Base-by-base conservation (phyloP, 1,140 invertebrate genomes). In the Macrosteles quadrilineatus region DNA sequence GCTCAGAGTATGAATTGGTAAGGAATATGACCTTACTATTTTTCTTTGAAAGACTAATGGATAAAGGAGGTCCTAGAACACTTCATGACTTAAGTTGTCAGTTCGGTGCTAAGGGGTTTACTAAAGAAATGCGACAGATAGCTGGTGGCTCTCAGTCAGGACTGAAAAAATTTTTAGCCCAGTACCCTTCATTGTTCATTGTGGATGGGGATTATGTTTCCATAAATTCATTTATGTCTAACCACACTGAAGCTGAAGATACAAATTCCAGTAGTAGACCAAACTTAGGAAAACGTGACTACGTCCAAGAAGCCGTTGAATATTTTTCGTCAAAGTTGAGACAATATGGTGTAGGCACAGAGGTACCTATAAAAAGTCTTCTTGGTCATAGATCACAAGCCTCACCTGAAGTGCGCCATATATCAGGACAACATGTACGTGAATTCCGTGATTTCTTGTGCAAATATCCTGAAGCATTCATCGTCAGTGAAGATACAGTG, bases 21-120 rank as follows among this genome's bases (percentile, higher is more conserved):
- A 86, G 94, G 78, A 97, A 98, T 80, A 90, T 95, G 87, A 98
- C 96, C 69, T 84, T 98, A 71, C 86, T 98, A 75, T 98, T 98
- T 82, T 98, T 98, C 82, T 90, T 98, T 76, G 96, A 98, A 82
- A 90, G 94, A 78, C 84, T 98, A 67, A 87, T 98, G 85, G 95
- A 97, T 80, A 97, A 96, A 83, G 91, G 92, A 71, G 94, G 94
- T 80, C 93, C 94, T 68, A 87, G 96, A 78, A 97, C 95, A 53
- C 84, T 98, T 73, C 96, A 98, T 81, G 96, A 98, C 84, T 86
- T 98, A 69, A 96, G 93, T 78, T 98, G 96, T 83, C 95, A 97
- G 82, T 97, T 97, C 82, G 95, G 95, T 76, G 94, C 94, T 70
- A 96, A 96, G 83, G 94, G 94, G 64, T 97, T 97, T 79, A 96